Conservation (phyloP, 1,140 invertebrate species). For the Platyscapa corneri region DNA sequence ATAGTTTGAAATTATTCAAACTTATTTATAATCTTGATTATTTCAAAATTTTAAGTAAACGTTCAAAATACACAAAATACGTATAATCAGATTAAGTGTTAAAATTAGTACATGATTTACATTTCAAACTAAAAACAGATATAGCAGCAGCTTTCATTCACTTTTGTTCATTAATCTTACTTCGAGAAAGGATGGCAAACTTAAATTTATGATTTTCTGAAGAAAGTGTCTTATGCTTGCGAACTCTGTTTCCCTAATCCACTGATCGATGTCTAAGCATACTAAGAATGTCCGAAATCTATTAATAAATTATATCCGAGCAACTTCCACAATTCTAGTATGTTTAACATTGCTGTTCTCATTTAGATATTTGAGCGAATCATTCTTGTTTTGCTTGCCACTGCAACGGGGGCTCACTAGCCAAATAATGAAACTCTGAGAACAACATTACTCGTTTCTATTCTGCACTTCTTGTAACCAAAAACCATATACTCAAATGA, state of each 20-base stretch:
- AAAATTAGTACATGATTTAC: too few relatives aligned
- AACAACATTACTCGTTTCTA: not conserved
- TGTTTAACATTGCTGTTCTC: conserved; percentile 35
- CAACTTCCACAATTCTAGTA: not conserved
- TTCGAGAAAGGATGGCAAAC: too few relatives aligned
- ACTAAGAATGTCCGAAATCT: not conserved
- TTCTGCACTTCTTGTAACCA: not conserved
- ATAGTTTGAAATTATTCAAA: too few relatives aligned
- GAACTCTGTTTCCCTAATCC: not conserved
- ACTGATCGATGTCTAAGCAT: conserved; percentile 6
- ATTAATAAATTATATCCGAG: conserved; percentile 45
- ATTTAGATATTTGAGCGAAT: not conserved
- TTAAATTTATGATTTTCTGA: not conserved
- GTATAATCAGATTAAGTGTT: too few relatives aligned
- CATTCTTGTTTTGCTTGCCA: conserved; percentile 33
- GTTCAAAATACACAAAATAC: too few relatives aligned
- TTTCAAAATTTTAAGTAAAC: too few relatives aligned
- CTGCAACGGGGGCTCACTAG: not conserved
- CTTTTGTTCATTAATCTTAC: too few relatives aligned
- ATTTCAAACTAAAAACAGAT: too few relatives aligned
- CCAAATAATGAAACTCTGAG: not conserved
- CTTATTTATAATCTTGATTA: too few relatives aligned
- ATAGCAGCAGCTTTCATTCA: too few relatives aligned
- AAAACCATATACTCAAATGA: not conserved
- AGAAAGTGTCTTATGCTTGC: not conserved